Conservation (phyloP, 2,888 invertebrate genomes). For the Hirtodrosophila alboralis region DNA sequence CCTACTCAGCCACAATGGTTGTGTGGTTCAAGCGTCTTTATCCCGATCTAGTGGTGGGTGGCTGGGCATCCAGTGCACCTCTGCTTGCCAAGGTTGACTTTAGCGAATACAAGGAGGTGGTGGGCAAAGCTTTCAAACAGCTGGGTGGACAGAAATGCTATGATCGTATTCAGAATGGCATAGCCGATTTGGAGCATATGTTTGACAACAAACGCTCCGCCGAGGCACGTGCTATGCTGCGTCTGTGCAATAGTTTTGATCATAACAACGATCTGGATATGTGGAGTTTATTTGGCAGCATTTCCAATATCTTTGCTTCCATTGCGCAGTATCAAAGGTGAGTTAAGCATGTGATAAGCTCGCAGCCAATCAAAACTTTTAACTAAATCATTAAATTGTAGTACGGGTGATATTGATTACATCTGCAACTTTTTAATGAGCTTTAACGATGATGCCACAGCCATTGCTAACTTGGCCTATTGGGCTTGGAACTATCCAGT, state of each 20-base stretch:
- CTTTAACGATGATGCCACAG: constrained; percentile 68
- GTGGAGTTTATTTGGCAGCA: constrained; percentile 78
- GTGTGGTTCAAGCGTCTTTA: constrained; percentile 88
- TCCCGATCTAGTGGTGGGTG: constrained; percentile 86
- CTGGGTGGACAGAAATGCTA: constrained; percentile 82
- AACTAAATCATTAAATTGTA: constrained; percentile 16
- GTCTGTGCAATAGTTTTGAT: constrained; percentile 80
- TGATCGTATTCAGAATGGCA: constrained; percentile 79
- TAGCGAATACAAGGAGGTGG: constrained; percentile 83
- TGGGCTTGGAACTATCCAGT: constrained; percentile 28
- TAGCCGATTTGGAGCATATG: constrained; percentile 78
- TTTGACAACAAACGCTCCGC: constrained; percentile 67
- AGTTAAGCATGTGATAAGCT: constrained; percentile 9
- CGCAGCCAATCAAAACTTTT: not conserved
- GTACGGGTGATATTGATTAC: constrained; percentile 58
- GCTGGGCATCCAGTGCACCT: constrained; percentile 88
- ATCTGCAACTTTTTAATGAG: constrained; percentile 66
- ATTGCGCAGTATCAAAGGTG: constrained; percentile 81
- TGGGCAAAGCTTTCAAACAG: constrained; percentile 71
- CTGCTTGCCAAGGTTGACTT: constrained; percentile 87
- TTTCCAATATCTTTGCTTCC: constrained; percentile 78
- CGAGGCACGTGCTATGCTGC: constrained; percentile 77
- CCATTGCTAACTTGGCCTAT: constrained; percentile 69
- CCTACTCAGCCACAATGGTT: constrained; percentile 88
- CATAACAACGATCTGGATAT: constrained; percentile 77